phyloP scores from a whole-genome alignment of 2,797 vertebrate species.

The Steatocranus sp. region DNA sequence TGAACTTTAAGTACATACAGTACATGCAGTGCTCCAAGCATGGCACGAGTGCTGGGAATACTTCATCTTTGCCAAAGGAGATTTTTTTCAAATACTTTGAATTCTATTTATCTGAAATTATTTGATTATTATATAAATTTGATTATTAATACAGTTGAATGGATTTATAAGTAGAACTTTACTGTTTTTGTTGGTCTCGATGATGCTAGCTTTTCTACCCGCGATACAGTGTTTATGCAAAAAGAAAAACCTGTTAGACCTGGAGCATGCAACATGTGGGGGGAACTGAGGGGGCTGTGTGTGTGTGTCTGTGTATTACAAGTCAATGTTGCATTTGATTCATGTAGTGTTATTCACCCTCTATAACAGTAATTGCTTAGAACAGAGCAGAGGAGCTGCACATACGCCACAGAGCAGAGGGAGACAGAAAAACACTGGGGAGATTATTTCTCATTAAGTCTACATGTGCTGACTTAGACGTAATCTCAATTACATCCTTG shows the following conservation, averaged over 20 bases:
- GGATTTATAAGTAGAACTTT: accelerated
- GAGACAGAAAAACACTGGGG: not conserved
- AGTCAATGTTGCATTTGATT: not conserved
- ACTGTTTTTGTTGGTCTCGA: not conserved
- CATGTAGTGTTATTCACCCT: not conserved
- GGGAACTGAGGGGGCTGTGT: not conserved
- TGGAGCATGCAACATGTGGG: not conserved
- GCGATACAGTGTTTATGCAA: accelerated
- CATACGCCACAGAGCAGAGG: not conserved
- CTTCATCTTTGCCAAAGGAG: not conserved
- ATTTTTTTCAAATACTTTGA: not conserved
- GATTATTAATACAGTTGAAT: not conserved
- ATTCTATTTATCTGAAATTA: not conserved
- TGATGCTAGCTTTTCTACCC: not conserved
- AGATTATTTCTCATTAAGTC: not conserved
- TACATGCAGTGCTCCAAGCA: not conserved
- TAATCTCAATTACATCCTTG: not conserved
- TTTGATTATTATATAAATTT: not conserved
- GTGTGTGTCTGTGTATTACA: not conserved
- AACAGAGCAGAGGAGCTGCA: not conserved
- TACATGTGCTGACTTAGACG: accelerated
- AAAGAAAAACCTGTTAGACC: not conserved
- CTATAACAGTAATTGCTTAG: not conserved
- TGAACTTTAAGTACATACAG: not conserved
- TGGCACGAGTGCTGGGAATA: not conserved